Evolutionary conservation across 2,797 vertebrate genomes (phyloP).

Genomic region (Tragopan temminckii): DNA sequence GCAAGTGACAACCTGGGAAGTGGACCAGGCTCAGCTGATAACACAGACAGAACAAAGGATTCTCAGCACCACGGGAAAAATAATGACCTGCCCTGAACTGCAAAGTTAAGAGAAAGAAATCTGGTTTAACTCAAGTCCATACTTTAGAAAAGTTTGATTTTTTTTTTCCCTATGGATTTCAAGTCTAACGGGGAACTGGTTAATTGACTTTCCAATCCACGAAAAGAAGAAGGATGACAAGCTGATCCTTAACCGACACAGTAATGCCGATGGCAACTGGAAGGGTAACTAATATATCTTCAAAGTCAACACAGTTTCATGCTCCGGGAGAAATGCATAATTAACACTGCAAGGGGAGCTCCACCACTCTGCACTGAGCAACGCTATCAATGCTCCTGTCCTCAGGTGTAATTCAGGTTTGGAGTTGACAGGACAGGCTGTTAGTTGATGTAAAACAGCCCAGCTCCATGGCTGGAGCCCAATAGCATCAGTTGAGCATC

Average conservation of each 20-base stretch:
- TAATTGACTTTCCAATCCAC: background rate
- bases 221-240: background rate
- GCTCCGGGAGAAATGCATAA: background rate
- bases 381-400: background rate
- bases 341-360: background rate
- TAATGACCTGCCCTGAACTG: background rate
- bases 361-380: background rate
- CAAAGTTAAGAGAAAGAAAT: background rate
- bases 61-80: background rate
- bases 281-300: conserved; percentile 28
- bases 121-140: background rate
- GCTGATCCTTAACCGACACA: background rate
- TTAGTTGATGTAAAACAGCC: background rate
- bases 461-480: background rate
- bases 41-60: background rate
- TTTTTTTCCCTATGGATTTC: background rate
- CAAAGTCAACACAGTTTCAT: background rate
- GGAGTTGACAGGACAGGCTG: background rate
- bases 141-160: background rate
- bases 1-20: background rate
- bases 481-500: accelerated
- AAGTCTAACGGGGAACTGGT: background rate
- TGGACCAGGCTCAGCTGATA: background rate
- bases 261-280: background rate
- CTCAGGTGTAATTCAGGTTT: background rate